These are phyloP conservation scores for Neomicropteryx cornuta DNA, from an alignment of 1,140 invertebrate species.

Conservation along the genomic window DNA sequence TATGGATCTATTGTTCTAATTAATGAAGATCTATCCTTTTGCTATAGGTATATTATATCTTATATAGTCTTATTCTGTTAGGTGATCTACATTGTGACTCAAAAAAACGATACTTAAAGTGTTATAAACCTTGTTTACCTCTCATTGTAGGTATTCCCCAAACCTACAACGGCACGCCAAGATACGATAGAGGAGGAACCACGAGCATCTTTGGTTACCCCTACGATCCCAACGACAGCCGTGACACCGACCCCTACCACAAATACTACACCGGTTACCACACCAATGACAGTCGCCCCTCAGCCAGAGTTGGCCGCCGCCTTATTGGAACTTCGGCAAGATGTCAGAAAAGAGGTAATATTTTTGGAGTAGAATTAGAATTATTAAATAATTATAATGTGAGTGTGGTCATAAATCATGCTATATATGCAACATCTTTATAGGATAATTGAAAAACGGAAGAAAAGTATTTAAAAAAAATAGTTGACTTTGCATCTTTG, in stretches of 20 bases:
- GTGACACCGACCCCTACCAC: conserved; percentile 42
- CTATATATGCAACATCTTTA: too few species aligned
- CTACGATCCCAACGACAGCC: conserved; percentile 49
- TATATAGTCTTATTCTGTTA: background rate
- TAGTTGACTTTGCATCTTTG: too few species aligned
- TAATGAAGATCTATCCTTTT: background rate
- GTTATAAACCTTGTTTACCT: conserved; percentile 57
- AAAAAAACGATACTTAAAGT: conserved; percentile 20
- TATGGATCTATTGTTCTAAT: background rate
- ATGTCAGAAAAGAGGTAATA: conserved; percentile 25
- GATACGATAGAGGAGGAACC: conserved; percentile 73
- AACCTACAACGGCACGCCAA: conserved; percentile 42
- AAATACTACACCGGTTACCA: conserved; percentile 28
- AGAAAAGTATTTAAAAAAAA: too few species aligned
- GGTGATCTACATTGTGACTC: background rate
- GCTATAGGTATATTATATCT: background rate
- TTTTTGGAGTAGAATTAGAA: background rate
- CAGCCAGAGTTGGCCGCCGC: conserved; percentile 28
- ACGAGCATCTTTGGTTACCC: conserved; percentile 41
- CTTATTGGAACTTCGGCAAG: conserved; percentile 24
- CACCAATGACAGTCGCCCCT: conserved; percentile 42
- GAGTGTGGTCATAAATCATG: conserved; percentile 1
- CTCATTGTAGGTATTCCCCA: conserved; percentile 46
- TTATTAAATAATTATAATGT: background rate
- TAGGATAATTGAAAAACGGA: too few species aligned